A percentile compares a stretch with the other conserved stretches of the same genome.
Conservation (phyloP, 2,797 vertebrate genomes). For the Hirundo rustica region DNA sequence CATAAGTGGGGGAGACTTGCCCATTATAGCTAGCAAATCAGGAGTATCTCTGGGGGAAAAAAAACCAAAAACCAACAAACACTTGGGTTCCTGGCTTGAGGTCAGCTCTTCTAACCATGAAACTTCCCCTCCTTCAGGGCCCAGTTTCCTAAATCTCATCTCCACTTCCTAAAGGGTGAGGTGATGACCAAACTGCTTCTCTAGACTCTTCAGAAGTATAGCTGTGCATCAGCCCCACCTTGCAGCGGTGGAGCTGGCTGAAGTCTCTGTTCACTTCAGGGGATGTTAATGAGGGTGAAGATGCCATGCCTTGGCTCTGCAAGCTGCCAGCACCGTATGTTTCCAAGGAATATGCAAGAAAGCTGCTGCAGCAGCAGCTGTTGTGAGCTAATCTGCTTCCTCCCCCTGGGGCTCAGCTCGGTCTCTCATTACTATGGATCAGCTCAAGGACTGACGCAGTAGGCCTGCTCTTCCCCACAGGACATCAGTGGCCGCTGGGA, state of each 20-base stretch:
- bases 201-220: not conserved
- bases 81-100: not conserved
- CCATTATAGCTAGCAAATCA: not conserved
- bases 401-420: not conserved
- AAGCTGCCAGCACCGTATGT: not conserved
- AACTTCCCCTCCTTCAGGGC: not conserved
- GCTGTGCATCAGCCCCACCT: not conserved
- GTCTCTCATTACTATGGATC: not conserved
- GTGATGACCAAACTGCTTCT: not conserved
- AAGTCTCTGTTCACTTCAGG: not conserved
- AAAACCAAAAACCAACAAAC: not conserved
- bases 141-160: not conserved
- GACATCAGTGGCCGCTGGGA: not conserved
- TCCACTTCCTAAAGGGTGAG: not conserved
- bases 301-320: not conserved
- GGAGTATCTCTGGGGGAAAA: not conserved
- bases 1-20: not conserved
- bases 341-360: not conserved
- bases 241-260: not conserved
- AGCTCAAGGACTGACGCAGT: not conserved
- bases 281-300: not conserved
- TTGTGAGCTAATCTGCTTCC: constrained; percentile 15
- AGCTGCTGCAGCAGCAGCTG: not conserved
- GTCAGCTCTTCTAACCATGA: not conserved
- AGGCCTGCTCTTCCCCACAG: not conserved